A percentile compares a stretch with the other conserved stretches of the same genome.
phyloP scores from a whole-genome alignment of 2,888 invertebrate genomes.

The Sipha maydis region DNA sequence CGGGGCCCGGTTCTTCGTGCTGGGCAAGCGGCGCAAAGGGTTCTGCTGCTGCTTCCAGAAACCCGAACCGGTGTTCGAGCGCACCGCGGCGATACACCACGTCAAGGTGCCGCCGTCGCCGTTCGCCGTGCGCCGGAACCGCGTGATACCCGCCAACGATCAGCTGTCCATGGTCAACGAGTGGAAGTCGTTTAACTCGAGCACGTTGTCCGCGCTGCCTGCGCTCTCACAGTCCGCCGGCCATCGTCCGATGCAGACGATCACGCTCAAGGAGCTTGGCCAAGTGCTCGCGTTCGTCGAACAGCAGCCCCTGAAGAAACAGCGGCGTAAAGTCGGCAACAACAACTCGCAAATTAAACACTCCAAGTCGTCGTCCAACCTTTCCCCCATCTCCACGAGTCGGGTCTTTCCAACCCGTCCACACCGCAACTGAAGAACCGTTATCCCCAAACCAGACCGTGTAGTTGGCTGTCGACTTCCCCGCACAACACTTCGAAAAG shows the following conservation, averaged over 20 bases:
- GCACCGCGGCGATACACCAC: constrained; percentile 29
- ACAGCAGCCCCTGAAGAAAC: constrained; percentile 35
- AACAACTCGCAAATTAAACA: constrained; percentile 66
- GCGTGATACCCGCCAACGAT: constrained; percentile 55
- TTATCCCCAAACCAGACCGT: constrained; percentile 50
- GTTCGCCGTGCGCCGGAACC: constrained; percentile 63
- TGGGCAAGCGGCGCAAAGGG: constrained; percentile 55
- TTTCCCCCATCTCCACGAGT: constrained; percentile 79
- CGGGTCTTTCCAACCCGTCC: constrained; percentile 75
- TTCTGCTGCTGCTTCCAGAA: constrained; percentile 56
- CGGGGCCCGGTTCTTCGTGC: constrained; percentile 53
- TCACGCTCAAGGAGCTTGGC: constrained; percentile 71
- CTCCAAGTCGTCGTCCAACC: constrained; percentile 68
- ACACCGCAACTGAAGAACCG: constrained; percentile 65
- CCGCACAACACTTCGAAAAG: constrained; percentile 36
- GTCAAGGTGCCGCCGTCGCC: constrained; percentile 64
- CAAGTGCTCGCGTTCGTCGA: constrained; percentile 70
- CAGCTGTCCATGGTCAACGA: constrained; percentile 61
- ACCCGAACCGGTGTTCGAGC: constrained; percentile 54
- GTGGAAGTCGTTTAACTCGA: constrained; percentile 63
- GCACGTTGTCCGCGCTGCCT: constrained; percentile 66
- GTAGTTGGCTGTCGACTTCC: constrained; percentile 61
- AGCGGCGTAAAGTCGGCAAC: constrained; percentile 48
- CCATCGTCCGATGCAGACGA: constrained; percentile 69
- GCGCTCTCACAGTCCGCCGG: constrained; percentile 70